Evolutionary conservation across 2,888 invertebrate genomes (phyloP).

Genomic region (Hydrotaea diabolus): DNA sequence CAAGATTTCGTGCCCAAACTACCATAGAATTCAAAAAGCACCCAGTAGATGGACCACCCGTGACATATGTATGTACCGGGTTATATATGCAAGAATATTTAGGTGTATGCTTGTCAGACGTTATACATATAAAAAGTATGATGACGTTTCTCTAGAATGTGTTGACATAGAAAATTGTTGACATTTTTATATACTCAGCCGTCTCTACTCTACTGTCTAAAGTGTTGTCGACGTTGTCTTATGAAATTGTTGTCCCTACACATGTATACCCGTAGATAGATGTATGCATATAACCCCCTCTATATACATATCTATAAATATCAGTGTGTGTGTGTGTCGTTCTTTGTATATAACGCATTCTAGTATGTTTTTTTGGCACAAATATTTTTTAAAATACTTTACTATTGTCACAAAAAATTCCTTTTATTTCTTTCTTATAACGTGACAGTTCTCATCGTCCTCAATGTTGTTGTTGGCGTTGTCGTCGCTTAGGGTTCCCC

Average conservation of each 20-base stretch:
- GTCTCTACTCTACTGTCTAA: neutral
- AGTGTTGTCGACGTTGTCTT: neutral
- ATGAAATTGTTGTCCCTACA: neutral
- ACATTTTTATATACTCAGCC: conserved; percentile 51
- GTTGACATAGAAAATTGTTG: conserved; percentile 63
- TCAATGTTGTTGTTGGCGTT: neutral
- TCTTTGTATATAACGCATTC: conserved; percentile 31
- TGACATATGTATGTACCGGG: neutral
- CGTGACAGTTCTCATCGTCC: conserved; percentile 8
- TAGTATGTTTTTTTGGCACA: conserved; percentile 35
- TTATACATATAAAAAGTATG: neutral
- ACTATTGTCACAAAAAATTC: conserved; percentile 38
- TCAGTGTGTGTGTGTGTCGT: conserved; percentile 31
- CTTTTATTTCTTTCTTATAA: neutral
- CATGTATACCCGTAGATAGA: neutral
- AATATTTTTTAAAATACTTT: conserved; percentile 59
- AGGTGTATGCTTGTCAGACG: neutral
- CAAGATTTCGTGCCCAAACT: too few species aligned
- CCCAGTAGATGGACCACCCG: too few species aligned
- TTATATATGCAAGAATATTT: neutral
- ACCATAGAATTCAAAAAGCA: too few species aligned
- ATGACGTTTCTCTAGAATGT: conserved; percentile 51
- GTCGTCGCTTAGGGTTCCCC: neutral
- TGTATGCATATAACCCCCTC: neutral
- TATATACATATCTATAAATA: neutral